Percentiles rank a stretch among this genome's conserved stretches.
Evolutionary conservation across 2,113 vertebrate genomes (phyloP).

Genomic region (Eolophus roseicapilla): DNA sequence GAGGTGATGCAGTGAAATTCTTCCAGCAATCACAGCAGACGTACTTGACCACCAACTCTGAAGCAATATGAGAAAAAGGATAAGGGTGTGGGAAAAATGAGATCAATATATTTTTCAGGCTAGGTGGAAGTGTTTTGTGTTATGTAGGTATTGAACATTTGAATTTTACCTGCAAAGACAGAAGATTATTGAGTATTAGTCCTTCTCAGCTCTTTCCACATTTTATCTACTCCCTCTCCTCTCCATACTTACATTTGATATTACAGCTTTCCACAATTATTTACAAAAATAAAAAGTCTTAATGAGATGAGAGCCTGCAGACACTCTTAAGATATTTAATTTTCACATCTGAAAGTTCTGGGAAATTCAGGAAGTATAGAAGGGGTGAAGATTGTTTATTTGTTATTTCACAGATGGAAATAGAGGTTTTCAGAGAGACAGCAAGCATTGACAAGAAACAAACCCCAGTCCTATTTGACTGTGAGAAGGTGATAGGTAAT

Average conservation of each 20-base stretch:
- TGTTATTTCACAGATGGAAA: slow-evolving; percentile 19
- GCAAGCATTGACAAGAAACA: neutral
- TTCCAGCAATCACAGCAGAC: neutral
- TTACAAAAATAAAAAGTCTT: neutral
- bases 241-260: neutral
- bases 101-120: neutral
- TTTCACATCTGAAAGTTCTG: neutral
- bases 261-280: neutral
- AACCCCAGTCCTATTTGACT: neutral
- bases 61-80: neutral
- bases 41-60: neutral
- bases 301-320: neutral
- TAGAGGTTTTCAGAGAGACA: neutral
- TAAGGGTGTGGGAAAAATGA: neutral
- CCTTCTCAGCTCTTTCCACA: neutral
- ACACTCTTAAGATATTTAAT: neutral
- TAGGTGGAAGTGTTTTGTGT: neutral
- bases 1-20: neutral
- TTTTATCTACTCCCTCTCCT: neutral
- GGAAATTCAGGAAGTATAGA: neutral
- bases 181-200: neutral
- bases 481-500: neutral
- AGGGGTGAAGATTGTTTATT: neutral
- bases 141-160: neutral
- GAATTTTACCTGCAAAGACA: neutral